Evolutionary conservation across 2,797 vertebrate species (phyloP).

Genomic region (Synanceia verrucosa): DNA sequence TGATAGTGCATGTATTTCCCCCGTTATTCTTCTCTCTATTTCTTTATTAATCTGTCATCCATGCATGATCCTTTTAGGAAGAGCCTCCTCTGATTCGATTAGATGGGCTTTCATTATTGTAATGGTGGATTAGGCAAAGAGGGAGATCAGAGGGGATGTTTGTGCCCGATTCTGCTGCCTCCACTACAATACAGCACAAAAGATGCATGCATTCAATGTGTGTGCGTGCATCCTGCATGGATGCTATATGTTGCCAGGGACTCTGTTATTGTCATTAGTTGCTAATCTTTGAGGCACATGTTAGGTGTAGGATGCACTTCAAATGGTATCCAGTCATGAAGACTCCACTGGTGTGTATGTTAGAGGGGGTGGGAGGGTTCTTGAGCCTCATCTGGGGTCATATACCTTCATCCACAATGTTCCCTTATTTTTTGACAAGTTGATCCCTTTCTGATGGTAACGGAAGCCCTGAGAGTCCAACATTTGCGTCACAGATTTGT

Average conservation of each 20-base stretch:
- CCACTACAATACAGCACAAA: conserved; percentile 28
- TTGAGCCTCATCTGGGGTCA: no score
- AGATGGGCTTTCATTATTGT: conserved; percentile 82
- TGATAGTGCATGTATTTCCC: conserved; percentile 19
- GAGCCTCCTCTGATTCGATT: conserved; percentile 75
- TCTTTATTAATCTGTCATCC: conserved; percentile 73
- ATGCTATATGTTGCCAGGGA: neutral
- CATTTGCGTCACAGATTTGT: no score
- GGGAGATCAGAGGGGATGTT: conserved; percentile 55
- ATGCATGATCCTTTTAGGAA: conserved; percentile 71
- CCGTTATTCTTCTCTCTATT: conserved; percentile 42
- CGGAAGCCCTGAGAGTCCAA: no score
- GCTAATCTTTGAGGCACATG: conserved; percentile 24
- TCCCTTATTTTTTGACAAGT: no score
- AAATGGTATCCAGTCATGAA: conserved; percentile 4
- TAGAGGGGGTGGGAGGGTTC: no score
- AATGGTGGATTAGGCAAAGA: conserved; percentile 76
- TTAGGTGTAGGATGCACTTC: conserved; percentile 3
- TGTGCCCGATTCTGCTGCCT: conserved; percentile 38
- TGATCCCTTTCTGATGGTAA: no score
- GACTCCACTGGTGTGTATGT: neutral
- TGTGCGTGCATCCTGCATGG: neutral
- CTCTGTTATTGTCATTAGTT: conserved; percentile 13
- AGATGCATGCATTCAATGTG: conserved; percentile 11
- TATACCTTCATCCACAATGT: no score